Evolutionary conservation across 2,113 vertebrate species (phyloP), one percentile per base, ranked within the genome.

Genomic region (Etheostoma spectabile): DNA sequence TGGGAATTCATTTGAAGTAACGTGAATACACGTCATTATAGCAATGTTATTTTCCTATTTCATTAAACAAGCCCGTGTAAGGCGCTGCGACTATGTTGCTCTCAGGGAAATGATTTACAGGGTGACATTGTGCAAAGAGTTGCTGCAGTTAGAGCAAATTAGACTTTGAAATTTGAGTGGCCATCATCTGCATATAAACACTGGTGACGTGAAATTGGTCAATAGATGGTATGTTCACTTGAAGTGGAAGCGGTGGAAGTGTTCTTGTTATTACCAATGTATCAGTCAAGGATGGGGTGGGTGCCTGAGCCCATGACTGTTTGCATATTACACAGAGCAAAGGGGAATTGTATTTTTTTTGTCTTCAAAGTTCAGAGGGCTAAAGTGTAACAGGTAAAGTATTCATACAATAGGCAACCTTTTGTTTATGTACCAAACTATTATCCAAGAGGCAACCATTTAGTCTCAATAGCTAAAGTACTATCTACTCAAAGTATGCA

Each of bases 1-100:
- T 74, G 71, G 68, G 64, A 42, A 10, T 42, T 42, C 2, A 11
- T 42, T 42, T 11, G 38, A 82, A 64, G 77, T 30, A 80, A 56
- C 74, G 70, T 27, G 73, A 67, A 80, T 70, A 67, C 27, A 56
- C 46, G 60, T 86, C 75, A 88, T 76, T 15, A 57, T 60, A 57
- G 60, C 55, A 70, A 82, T 78, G 74, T 70, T 56, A 80, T 84
- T 87, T 81, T 84, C 72, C 77, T 76, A 61, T 76, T 86, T 88
- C 80, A 84, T 80, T 79, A 89, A 81, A 79, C 3, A 35, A 18
- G 79, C 53, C 6, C 2, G 6, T 38, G 35, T 87, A 76, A 64
- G 83, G 85, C 30, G 57, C 55, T 48, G 62, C 48, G 46, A 38
- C 88, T 86, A 78, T 88, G 78, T 68, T 65, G 33, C 63, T 87